Percentiles rank a stretch among this genome's conserved stretches.
phyloP scores from a whole-genome alignment of 2,888 invertebrate genomes.

The Idaea biselata region DNA sequence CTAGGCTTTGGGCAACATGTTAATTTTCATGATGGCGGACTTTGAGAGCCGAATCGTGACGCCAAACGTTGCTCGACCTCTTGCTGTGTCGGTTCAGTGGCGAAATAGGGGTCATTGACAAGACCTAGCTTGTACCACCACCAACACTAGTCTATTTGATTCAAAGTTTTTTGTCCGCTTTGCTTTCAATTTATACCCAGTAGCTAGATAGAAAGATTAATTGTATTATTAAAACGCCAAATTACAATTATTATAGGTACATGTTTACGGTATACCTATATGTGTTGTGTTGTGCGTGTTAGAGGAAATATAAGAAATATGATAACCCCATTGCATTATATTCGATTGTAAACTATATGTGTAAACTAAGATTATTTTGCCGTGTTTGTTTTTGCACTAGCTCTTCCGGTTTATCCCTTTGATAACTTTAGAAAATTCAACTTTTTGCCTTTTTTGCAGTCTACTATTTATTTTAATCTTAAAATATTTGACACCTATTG shows the following conservation, averaged over 20 bases:
- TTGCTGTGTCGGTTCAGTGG: conserved; percentile 59
- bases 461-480: conserved; percentile 31
- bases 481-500: conserved; percentile 33
- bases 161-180: conserved; percentile 36
- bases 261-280: too few relatives aligned
- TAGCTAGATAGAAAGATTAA: conserved; percentile 16
- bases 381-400: conserved; percentile 43
- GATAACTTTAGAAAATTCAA: conserved; percentile 14
- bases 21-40: conserved; percentile 27
- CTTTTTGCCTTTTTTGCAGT: conserved; percentile 18
- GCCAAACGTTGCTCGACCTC: conserved; percentile 58
- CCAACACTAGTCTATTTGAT: conserved; percentile 54
- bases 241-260: too few relatives aligned
- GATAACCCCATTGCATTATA: conserved; percentile 32
- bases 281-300: conserved; percentile 8
- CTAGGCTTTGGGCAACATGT: conserved; percentile 10
- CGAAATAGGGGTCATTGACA: conserved; percentile 79
- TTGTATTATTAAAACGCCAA: conserved; percentile 25
- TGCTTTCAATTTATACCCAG: conserved; percentile 33
- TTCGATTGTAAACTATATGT: conserved; percentile 19
- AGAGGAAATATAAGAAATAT: conserved; percentile 33
- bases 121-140: conserved; percentile 63
- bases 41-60: conserved; percentile 36
- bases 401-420: conserved; percentile 28
- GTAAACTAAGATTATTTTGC: conserved; percentile 26